Conservation (phyloP, 2,113 vertebrate species). For the Anhinga anhinga region DNA sequence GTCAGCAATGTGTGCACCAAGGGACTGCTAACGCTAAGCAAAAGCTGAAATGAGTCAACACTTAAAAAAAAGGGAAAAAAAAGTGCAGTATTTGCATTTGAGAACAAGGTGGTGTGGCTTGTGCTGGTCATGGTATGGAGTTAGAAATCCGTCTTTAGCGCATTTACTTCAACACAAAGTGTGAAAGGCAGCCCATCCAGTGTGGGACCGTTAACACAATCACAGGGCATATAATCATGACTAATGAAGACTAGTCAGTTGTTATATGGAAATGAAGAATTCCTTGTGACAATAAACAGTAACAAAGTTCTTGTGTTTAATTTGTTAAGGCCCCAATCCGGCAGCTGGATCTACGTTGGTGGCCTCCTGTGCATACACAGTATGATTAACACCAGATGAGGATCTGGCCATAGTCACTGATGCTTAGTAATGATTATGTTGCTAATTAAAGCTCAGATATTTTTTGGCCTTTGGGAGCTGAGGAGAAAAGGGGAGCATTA, state of each 20-base stretch:
- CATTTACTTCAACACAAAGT: background rate
- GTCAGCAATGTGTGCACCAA: slow-evolving; percentile 34
- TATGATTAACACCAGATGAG: slow-evolving; percentile 59
- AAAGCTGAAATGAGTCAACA: slow-evolving; percentile 16
- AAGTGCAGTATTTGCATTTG: background rate
- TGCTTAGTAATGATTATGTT: slow-evolving; percentile 24
- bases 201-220: background rate
- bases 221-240: background rate
- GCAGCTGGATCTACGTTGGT: slow-evolving; percentile 37
- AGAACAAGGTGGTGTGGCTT: background rate
- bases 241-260: slow-evolving; percentile 41
- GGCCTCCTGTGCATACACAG: slow-evolving; percentile 18
- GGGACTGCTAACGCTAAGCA: slow-evolving; percentile 20
- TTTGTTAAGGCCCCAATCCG: background rate
- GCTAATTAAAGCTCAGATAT: slow-evolving; percentile 40
- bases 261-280: slow-evolving; percentile 40
- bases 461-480: background rate
- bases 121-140: background rate
- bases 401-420: slow-evolving; percentile 26
- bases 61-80: background rate
- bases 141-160: background rate
- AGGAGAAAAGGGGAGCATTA: background rate
- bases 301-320: background rate
- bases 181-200: background rate
- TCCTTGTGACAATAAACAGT: slow-evolving; percentile 54